Base-by-base conservation (phyloP, 2,888 invertebrate genomes). In the Nemotelus nigrinus region DNA sequence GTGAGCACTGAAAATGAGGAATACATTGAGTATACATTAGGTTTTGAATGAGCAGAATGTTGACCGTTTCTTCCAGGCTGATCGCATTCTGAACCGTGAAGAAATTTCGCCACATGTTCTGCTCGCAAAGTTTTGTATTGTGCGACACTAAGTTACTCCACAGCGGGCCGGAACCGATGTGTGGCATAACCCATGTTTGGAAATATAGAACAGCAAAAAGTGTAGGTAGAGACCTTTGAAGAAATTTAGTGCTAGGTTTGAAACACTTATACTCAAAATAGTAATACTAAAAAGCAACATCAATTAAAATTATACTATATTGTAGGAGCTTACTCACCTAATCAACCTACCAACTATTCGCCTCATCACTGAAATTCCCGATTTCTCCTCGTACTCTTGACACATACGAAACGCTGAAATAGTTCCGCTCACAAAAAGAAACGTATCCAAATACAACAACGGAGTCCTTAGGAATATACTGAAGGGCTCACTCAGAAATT, bases 51-150 rank as follows among this genome's bases (percentile, higher is more conserved):
- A 25, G 25, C 25, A 25, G 25, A 25, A 25, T 25, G 25, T 88
- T 86, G 84, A 92, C 93, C 89, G 92, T 92, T 80, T 92, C 90
- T 83, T 92, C 92, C 80, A 92, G 89, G 1, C 91, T 91, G 81
- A 91, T 91, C 81, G 91, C 90, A 83, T 93, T 93, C 84, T 93
- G 93, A 50, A 92, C 87, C 81, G 91, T 92, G 2, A 93, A 86
- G 44, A 92, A 81, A 84, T 92, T 92, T 83, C 91, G 90, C 93
- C 92, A 93, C 88, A 92, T 90, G 81, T 91, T 89, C 74, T 89
- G 87, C 81, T 91, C 90, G 83, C 93, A 93, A 39, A 92, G 85
- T 68, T 91, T 89, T 0, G 91, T 90, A 82, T 92, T 92, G 81
- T 89, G 88, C 45, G 89, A 89, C 75, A 93, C 89, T 45, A 91